These are phyloP conservation scores for Cichlasoma orientale DNA, from an alignment of 2,797 vertebrate genomes.

Conservation along the genomic window DNA sequence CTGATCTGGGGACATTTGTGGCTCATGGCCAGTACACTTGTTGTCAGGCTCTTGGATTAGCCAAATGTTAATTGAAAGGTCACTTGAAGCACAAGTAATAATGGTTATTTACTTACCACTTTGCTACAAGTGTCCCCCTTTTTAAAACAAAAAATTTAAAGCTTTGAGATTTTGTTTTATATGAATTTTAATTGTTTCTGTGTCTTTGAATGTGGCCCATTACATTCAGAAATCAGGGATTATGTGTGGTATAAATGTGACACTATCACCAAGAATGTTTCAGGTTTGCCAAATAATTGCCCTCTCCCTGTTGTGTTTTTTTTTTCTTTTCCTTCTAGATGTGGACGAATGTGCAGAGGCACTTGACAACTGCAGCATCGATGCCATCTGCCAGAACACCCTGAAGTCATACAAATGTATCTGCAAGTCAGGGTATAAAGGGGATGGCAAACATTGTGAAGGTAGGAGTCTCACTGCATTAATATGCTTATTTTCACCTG, in stretches of 20 bases:
- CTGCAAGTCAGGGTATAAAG: constrained; percentile 98
- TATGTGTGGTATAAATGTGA: not conserved
- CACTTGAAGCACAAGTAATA: not conserved
- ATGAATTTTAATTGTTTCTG: not conserved
- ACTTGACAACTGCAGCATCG: constrained; percentile 97
- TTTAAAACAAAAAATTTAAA: not conserved
- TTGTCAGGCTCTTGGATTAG: not conserved
- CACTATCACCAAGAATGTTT: not conserved
- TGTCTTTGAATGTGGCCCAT: not conserved
- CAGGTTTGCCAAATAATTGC: constrained; percentile 15
- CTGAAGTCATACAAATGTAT: constrained; percentile 97
- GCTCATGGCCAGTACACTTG: not conserved
- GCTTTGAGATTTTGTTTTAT: not conserved
- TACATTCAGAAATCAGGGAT: not conserved
- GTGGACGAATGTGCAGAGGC: constrained; percentile 96
- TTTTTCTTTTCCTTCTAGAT: constrained; percentile 76
- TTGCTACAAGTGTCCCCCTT: not conserved
- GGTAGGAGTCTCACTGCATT: constrained; percentile 77
- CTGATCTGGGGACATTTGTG: not conserved
- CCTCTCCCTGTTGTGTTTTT: not conserved
- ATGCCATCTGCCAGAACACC: constrained; percentile 99
- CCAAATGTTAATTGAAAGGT: not conserved
- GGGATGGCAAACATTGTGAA: constrained; percentile 97
- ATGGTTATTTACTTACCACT: not conserved
- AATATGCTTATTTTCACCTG: constrained; percentile 25